phyloP scores from a whole-genome alignment of 2,888 invertebrate genomes.

The Hipparchia sbordonii region DNA sequence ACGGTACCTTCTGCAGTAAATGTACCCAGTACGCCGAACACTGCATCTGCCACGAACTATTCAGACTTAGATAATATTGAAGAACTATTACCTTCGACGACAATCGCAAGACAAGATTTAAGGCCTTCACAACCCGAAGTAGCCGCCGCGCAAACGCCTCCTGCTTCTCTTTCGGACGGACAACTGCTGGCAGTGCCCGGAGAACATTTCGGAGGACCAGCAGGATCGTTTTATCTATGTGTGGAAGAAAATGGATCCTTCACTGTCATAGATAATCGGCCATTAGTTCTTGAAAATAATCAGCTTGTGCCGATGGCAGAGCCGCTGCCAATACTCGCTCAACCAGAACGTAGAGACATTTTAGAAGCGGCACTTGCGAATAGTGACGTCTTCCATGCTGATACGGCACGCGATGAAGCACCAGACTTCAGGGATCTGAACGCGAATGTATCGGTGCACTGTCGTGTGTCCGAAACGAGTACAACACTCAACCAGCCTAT shows the following conservation, averaged over 20 bases:
- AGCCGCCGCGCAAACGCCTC: slow-evolving; percentile 47
- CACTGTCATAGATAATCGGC: slow-evolving; percentile 88
- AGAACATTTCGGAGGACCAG: slow-evolving; percentile 87
- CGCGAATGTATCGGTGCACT: slow-evolving; percentile 79
- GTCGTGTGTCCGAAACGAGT: slow-evolving; percentile 89
- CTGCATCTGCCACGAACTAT: slow-evolving; percentile 52
- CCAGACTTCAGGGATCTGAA: slow-evolving; percentile 84
- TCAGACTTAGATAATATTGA: slow-evolving; percentile 72
- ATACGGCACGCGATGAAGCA: slow-evolving; percentile 78
- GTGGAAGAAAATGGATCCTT: slow-evolving; percentile 88
- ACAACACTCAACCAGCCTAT: slow-evolving; percentile 89
- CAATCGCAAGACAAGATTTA: slow-evolving; percentile 66
- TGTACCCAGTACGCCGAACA: slow-evolving; percentile 52
- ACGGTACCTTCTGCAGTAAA: slow-evolving; percentile 48
- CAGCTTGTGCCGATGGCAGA: slow-evolving; percentile 75
- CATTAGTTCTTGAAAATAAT: slow-evolving; percentile 80
- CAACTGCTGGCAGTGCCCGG: slow-evolving; percentile 89
- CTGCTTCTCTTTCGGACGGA: slow-evolving; percentile 77
- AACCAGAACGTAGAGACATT: slow-evolving; percentile 85
- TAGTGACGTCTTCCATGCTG: slow-evolving; percentile 87
- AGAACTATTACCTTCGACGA: slow-evolving; percentile 74
- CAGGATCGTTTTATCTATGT: slow-evolving; percentile 88
- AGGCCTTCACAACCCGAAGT: slow-evolving; percentile 47
- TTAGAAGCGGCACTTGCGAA: slow-evolving; percentile 89
- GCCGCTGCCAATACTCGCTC: slow-evolving; percentile 56